These are phyloP conservation scores for Blennius ocellaris DNA, from an alignment of 2,113 vertebrate species.

Conservation along the genomic window DNA sequence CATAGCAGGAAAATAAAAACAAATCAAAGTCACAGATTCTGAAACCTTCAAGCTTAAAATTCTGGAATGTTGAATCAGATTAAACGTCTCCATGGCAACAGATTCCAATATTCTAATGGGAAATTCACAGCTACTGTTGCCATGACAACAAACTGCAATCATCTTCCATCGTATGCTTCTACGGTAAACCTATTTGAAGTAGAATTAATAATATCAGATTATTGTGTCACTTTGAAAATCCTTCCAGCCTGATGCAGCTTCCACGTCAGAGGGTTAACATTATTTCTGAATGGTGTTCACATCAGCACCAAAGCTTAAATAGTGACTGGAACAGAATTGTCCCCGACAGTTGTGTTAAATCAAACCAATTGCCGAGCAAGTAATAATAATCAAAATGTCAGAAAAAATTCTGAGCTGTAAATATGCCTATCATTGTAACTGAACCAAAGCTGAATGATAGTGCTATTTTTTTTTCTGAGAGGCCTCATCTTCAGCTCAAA, in stretches of 20 bases:
- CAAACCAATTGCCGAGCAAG: neutral
- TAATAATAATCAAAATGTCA: neutral
- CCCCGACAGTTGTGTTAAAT: neutral
- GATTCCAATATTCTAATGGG: neutral
- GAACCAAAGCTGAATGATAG: too few species aligned
- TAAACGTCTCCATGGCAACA: neutral
- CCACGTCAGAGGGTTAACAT: neutral
- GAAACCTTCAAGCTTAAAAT: constrained; percentile 13
- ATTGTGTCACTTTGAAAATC: too few species aligned
- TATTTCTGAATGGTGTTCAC: neutral
- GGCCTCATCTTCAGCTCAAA: too few species aligned
- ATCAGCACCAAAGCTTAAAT: neutral
- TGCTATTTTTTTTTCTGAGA: too few species aligned
- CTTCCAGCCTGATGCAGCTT: neutral
- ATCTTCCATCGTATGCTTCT: neutral
- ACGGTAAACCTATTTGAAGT: neutral
- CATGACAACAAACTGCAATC: too few species aligned
- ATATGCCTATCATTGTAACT: too few species aligned
- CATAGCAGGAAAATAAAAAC: constrained; percentile 1
- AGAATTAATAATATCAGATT: neutral
- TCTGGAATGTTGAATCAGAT: constrained; percentile 9
- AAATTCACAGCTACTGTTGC: too few species aligned
- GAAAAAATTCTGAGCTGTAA: neutral
- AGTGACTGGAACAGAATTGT: neutral
- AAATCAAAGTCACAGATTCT: constrained; percentile 7